Conservation (phyloP, 2,888 invertebrate species). For the Hyposoter dolosus region DNA sequence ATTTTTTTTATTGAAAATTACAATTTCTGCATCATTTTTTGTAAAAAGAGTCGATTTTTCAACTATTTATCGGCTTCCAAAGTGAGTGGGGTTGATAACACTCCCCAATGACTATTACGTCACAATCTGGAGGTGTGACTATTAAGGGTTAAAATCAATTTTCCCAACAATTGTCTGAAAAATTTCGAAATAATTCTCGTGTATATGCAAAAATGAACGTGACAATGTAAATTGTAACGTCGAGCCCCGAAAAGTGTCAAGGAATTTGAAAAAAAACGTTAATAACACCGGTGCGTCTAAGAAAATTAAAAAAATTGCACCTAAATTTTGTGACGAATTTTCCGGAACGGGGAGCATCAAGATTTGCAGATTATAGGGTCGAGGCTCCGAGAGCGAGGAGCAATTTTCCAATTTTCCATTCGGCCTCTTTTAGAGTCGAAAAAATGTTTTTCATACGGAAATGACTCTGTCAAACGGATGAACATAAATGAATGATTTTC, state of each 20-base stretch:
- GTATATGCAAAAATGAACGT: background rate
- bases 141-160: no score
- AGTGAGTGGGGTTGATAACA: no score
- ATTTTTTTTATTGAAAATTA: no score
- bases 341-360: background rate
- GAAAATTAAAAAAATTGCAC: background rate
- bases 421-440: conserved; percentile 2
- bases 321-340: background rate
- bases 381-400: background rate
- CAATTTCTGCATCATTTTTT: no score
- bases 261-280: background rate
- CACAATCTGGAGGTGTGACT: no score
- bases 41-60: no score
- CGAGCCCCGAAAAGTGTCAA: background rate
- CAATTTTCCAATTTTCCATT: conserved; percentile 32
- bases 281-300: background rate
- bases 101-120: no score
- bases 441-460: conserved; percentile 17
- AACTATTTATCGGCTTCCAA: no score
- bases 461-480: conserved; percentile 23
- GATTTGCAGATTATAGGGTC: conserved; percentile 17
- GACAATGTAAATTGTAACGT: background rate
- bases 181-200: background rate
- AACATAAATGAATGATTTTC: conserved; percentile 12
- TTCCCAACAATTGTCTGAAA: background rate